A percentile compares a stretch with the other conserved stretches of the same genome.
phyloP scores from a whole-genome alignment of 2,113 vertebrate species.

The Planiliza haematocheilus region DNA sequence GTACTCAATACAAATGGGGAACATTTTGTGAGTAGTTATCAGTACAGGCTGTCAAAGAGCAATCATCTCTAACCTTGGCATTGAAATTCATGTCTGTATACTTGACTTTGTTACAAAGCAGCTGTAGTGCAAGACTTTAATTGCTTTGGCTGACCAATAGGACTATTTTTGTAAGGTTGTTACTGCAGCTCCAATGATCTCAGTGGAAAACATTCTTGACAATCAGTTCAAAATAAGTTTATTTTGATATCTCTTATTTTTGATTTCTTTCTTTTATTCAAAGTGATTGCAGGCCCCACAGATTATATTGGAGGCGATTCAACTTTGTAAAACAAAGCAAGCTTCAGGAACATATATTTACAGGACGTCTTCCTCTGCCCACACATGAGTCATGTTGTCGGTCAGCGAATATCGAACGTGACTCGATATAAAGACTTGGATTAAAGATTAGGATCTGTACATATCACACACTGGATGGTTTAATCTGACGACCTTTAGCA shows the following conservation, averaged over 20 bases:
- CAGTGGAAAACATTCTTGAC: too few species aligned
- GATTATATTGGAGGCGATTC: too few species aligned
- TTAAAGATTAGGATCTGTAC: too few species aligned
- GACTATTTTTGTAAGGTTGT: not conserved
- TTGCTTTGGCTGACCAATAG: not conserved
- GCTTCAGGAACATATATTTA: too few species aligned
- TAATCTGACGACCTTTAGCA: not conserved
- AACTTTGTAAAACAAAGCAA: too few species aligned
- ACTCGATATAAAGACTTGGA: not conserved
- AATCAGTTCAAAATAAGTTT: too few species aligned
- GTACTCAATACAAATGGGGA: not conserved
- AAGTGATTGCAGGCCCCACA: too few species aligned
- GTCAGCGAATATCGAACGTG: not conserved
- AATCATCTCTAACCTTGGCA: not conserved
- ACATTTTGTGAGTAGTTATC: slow-evolving; percentile 1
- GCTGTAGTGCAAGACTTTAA: not conserved
- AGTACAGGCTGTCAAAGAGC: not conserved
- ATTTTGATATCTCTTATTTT: too few species aligned
- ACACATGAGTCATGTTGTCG: not conserved
- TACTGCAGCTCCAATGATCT: too few species aligned
- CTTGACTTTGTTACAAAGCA: not conserved
- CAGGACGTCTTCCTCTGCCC: not conserved
- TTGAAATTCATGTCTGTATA: not conserved
- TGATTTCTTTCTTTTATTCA: too few species aligned
- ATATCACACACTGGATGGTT: not conserved